Conservation (phyloP, 2,113 vertebrate genomes). For the Camelus dromedarius region DNA sequence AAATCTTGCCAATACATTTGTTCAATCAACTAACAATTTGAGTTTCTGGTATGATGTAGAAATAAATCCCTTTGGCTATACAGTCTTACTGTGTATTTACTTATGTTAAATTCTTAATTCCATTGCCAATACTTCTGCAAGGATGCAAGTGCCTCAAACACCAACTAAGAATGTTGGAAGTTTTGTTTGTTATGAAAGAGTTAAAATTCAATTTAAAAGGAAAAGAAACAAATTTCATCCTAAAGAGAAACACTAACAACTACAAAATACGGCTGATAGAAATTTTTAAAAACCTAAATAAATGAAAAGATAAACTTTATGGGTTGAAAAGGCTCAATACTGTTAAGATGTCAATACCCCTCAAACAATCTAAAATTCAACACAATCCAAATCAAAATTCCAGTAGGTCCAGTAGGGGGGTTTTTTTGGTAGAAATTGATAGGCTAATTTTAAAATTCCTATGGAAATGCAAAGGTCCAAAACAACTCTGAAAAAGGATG, state of each 20-base stretch:
- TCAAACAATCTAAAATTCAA: conserved; percentile 41
- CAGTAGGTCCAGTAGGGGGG: neutral
- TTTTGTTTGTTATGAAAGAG: conserved; percentile 9
- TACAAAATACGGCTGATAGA: conserved; percentile 30
- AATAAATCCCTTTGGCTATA: conserved; percentile 44
- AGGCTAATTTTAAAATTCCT: conserved; percentile 27
- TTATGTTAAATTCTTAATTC: conserved; percentile 48
- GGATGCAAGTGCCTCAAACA: conserved; percentile 1
- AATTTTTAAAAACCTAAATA: conserved; percentile 23
- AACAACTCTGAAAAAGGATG: conserved; percentile 14
- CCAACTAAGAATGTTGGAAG: conserved; percentile 29
- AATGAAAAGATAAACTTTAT: neutral
- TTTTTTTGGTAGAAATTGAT: conserved; percentile 33
- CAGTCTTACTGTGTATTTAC: neutral
- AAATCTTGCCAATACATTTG: neutral
- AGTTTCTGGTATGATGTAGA: conserved; percentile 20
- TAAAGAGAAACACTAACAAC: neutral
- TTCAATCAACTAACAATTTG: conserved; percentile 56
- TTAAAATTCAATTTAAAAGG: conserved; percentile 56
- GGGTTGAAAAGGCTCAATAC: neutral
- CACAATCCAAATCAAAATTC: conserved; percentile 36
- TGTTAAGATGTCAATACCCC: neutral
- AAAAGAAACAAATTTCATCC: neutral
- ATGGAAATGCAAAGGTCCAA: conserved; percentile 13
- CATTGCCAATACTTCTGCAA: conserved; percentile 22